Evolutionary conservation across 2,113 vertebrate genomes (phyloP).

Genomic region (Corythaixoides concolor): DNA sequence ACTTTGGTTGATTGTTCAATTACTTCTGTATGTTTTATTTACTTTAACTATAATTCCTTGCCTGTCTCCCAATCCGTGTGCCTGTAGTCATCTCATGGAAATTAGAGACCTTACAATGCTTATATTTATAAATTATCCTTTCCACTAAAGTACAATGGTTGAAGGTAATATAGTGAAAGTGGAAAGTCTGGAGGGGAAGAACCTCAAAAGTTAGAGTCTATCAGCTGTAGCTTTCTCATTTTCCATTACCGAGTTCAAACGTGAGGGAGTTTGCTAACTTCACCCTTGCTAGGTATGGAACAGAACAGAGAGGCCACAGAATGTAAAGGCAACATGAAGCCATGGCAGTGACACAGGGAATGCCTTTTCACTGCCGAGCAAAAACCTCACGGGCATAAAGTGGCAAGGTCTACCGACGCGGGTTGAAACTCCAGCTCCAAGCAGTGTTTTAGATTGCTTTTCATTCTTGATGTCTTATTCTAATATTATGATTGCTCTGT

Average conservation of each 20-base stretch:
- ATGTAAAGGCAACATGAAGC: background rate
- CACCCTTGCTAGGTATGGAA: background rate
- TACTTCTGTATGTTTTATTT: slow-evolving; percentile 57
- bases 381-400: background rate
- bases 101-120: slow-evolving; percentile 14
- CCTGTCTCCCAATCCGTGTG: slow-evolving; percentile 8
- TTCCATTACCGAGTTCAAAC: background rate
- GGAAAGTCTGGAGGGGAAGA: slow-evolving; percentile 41
- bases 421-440: background rate
- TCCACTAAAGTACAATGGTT: slow-evolving; percentile 5
- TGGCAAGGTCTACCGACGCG: background rate
- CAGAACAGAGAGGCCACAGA: background rate
- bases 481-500: background rate
- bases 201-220: background rate
- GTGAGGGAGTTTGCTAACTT: background rate
- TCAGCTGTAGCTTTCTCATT: background rate
- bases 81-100: slow-evolving; percentile 19
- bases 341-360: background rate
- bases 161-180: background rate
- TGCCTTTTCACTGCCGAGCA: background rate
- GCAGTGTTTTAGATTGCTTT: background rate
- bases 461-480: background rate
- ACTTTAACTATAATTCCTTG: slow-evolving; percentile 4
- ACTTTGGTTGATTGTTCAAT: slow-evolving; percentile 55
- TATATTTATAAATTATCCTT: slow-evolving; percentile 47